These are phyloP conservation scores for Ammospiza nelsoni DNA, from an alignment of 2,113 vertebrate species.

Conservation along the genomic window DNA sequence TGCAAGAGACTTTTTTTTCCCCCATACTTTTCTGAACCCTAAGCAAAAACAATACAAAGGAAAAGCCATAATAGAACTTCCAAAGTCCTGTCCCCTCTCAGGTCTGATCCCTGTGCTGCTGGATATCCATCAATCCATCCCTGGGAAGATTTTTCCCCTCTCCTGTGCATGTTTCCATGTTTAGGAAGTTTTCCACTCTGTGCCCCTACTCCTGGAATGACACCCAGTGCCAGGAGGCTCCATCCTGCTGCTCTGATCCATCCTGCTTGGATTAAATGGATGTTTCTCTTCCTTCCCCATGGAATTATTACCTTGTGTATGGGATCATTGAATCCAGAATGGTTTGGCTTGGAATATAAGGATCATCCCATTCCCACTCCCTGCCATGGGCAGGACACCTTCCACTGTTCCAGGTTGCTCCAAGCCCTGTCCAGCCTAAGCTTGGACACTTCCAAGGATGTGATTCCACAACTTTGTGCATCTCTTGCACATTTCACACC, in stretches of 20 bases:
- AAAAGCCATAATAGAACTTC: accelerated
- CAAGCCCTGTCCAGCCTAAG: neutral
- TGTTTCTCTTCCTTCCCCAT: neutral
- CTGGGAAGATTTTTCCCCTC: neutral
- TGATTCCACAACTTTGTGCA: neutral
- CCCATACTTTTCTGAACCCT: neutral
- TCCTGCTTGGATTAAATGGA: neutral
- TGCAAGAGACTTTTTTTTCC: neutral
- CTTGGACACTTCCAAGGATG: neutral
- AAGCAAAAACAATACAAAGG: neutral
- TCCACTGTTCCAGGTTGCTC: neutral
- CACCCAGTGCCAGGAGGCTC: neutral
- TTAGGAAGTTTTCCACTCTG: accelerated
- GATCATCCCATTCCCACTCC: neutral
- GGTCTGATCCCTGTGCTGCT: neutral
- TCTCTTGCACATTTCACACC: neutral
- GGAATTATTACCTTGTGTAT: neutral
- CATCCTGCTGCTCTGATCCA: neutral
- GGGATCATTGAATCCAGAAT: neutral
- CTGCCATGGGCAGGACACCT: neutral
- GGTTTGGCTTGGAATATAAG: too few relatives aligned
- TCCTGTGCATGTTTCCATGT: neutral
- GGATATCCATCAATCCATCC: neutral
- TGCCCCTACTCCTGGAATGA: neutral
- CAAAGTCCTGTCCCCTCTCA: neutral